Conservation (phyloP, 1,140 invertebrate species). For the Dendrolimus punctatus region DNA sequence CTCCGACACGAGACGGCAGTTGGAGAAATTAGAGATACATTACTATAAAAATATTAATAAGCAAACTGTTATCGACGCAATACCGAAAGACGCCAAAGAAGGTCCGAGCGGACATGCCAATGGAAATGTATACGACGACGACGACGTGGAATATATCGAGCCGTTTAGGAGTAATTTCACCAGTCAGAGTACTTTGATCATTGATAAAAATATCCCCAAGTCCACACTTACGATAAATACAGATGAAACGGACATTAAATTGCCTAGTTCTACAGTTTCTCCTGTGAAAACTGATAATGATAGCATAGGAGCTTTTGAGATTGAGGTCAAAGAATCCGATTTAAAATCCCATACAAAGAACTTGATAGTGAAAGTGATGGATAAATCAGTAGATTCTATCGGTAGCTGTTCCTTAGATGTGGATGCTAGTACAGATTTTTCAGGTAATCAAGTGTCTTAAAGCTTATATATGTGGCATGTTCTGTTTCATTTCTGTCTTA, state of each 20-base stretch:
- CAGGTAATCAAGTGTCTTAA: slow-evolving; percentile 74
- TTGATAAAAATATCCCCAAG: slow-evolving; percentile 48
- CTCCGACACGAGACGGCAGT: slow-evolving; percentile 55
- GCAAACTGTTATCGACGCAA: slow-evolving; percentile 53
- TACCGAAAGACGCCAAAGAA: slow-evolving; percentile 60
- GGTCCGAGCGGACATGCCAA: slow-evolving; percentile 54
- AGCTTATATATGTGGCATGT: neutral
- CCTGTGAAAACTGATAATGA: slow-evolving; percentile 48
- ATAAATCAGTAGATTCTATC: slow-evolving; percentile 81
- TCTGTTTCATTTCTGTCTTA: no score
- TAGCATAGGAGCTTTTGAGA: slow-evolving; percentile 60
- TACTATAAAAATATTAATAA: slow-evolving; percentile 59
- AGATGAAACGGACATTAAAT: slow-evolving; percentile 56
- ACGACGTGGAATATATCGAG: slow-evolving; percentile 64
- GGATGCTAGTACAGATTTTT: slow-evolving; percentile 84
- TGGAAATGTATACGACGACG: slow-evolving; percentile 46
- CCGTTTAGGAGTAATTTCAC: slow-evolving; percentile 62
- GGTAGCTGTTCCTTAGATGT: slow-evolving; percentile 88
- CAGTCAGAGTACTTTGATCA: slow-evolving; percentile 60
- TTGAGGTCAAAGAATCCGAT: slow-evolving; percentile 61
- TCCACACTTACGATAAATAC: slow-evolving; percentile 56
- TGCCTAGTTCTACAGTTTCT: slow-evolving; percentile 57
- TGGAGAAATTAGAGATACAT: slow-evolving; percentile 68
- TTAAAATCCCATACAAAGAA: slow-evolving; percentile 51
- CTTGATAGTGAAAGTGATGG: slow-evolving; percentile 73